Evolutionary conservation across 2,888 invertebrate species (phyloP).

Genomic region (Hemicrepidius hirtus): DNA sequence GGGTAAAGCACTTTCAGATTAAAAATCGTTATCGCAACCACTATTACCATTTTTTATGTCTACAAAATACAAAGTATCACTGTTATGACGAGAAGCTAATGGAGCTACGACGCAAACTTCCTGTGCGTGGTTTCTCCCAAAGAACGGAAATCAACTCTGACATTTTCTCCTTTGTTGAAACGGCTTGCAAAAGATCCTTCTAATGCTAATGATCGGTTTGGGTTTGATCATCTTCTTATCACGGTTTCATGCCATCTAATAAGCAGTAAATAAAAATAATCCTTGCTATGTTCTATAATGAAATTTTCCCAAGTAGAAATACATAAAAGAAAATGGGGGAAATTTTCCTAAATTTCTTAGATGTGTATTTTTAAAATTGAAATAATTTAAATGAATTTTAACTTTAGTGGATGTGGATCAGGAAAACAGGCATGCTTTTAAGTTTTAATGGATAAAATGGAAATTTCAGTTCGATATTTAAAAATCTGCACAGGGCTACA

Average conservation of each 20-base stretch:
- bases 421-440: too few species aligned
- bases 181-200: background rate
- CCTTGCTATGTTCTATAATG: background rate
- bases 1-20: background rate
- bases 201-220: background rate
- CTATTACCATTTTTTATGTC: background rate
- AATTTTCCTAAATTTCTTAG: too few species aligned
- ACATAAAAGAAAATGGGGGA: too few species aligned
- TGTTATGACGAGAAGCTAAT: constrained; percentile 17
- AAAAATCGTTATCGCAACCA: constrained; percentile 4
- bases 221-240: constrained; percentile 2
- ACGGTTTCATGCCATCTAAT: background rate
- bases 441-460: too few species aligned
- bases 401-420: too few species aligned
- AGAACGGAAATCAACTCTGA: constrained; percentile 5
- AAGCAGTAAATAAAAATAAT: constrained; percentile 4
- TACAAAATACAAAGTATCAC: constrained; percentile 7
- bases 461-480: too few species aligned
- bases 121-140: background rate
- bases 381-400: too few species aligned
- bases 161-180: background rate
- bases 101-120: constrained; percentile 4
- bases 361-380: too few species aligned
- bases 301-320: background rate
- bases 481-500: too few species aligned